A percentile compares a stretch with the other conserved stretches of the same genome.
phyloP scores from a whole-genome alignment of 2,113 vertebrate species.

The Oceanites oceanicus region DNA sequence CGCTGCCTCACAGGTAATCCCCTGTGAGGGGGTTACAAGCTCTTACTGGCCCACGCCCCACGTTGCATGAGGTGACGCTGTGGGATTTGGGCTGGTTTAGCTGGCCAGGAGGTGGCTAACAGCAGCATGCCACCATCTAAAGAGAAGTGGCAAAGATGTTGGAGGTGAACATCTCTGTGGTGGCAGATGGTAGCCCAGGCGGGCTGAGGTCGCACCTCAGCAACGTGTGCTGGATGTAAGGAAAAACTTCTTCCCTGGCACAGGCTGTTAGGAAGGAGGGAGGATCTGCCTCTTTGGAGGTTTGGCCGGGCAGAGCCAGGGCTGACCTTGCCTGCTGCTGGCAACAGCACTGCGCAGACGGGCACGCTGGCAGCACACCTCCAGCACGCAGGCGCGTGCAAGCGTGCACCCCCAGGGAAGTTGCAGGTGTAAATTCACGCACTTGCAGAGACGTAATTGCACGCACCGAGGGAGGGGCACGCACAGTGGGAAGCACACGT shows the following conservation, averaged over 20 bases:
- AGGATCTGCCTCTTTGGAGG: background rate
- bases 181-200: background rate
- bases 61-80: background rate
- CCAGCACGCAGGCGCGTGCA: accelerated
- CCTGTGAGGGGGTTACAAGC: background rate
- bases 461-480: background rate
- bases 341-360: too few relatives aligned
- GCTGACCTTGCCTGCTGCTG: background rate
- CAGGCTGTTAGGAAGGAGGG: background rate
- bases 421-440: background rate
- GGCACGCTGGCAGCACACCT: accelerated
- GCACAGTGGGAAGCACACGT: accelerated
- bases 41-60: background rate
- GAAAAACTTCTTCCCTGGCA: background rate
- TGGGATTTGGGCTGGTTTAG: background rate
- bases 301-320: background rate
- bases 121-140: background rate
- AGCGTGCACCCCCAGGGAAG: background rate
- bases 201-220: background rate
- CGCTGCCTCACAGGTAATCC: accelerated
- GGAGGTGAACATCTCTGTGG: background rate
- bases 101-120: background rate
- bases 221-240: background rate
- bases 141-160: background rate
- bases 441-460: background rate